Evolutionary conservation across 37 sponge, comb jelly and placozoan genomes (phyloP).

Genomic region (Corticium candelabrum): DNA sequence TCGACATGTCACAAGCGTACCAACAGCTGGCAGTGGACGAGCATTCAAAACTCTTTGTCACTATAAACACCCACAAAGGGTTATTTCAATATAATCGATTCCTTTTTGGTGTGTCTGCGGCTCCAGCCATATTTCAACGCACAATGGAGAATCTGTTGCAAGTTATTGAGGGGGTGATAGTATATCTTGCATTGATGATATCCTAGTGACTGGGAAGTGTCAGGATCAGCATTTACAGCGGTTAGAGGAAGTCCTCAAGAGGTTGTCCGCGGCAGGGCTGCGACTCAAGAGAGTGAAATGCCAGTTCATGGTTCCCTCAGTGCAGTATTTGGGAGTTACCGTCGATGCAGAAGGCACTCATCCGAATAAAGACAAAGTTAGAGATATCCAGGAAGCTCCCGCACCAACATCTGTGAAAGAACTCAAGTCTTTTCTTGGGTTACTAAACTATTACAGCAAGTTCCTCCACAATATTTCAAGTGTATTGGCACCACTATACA

Average conservation of each 20-base stretch:
- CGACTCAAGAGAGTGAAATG: conserved; percentile 11
- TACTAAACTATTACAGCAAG: conserved; percentile 5
- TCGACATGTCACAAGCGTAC: conserved; percentile 25
- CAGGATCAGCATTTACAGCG: conserved; percentile 2
- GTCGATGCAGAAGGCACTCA: background rate
- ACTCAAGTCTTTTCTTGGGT: background rate
- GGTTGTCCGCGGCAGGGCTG: too few species aligned
- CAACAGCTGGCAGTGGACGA: too few species aligned
- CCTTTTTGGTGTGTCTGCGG: conserved; percentile 18
- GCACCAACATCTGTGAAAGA: background rate
- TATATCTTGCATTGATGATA: too few species aligned
- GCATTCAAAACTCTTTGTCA: too few species aligned
- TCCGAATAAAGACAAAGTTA: background rate
- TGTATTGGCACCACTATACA: conserved; percentile 18
- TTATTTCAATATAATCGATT: conserved; percentile 22
- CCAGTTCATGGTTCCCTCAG: conserved; percentile 2
- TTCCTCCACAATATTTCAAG: background rate
- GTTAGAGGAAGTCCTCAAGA: too few species aligned
- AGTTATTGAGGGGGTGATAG: too few species aligned
- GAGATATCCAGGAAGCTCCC: background rate
- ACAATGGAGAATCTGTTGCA: conserved; percentile 9
- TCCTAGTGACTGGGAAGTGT: too few species aligned
- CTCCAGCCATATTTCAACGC: conserved; percentile 16
- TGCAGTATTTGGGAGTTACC: background rate
- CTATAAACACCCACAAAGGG: conserved; percentile 19